Evolutionary conservation across 1,140 invertebrate species (phyloP).

Genomic region (Popillia japonica): DNA sequence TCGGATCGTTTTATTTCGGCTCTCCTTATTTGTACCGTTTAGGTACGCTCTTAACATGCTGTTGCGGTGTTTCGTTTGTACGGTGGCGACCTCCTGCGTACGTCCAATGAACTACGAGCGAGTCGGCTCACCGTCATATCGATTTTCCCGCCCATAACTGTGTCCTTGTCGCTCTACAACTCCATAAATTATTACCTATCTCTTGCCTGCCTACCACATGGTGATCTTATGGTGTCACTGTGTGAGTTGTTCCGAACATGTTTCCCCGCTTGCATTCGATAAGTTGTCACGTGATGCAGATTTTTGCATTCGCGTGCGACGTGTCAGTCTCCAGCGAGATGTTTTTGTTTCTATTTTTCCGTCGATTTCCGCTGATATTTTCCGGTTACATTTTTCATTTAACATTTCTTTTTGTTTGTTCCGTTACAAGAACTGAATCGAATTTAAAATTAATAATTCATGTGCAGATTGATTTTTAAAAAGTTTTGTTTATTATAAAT

Average conservation of each 20-base stretch:
- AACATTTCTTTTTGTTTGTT: neutral
- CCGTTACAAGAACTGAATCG: neutral
- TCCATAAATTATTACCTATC: slow-evolving; percentile 55
- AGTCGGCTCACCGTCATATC: slow-evolving; percentile 43
- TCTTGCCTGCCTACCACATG: slow-evolving; percentile 2
- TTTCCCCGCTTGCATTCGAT: neutral
- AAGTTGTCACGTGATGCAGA: neutral
- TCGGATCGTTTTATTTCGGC: slow-evolving; percentile 38
- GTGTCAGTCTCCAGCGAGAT: neutral
- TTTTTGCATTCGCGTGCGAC: neutral
- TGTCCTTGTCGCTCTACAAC: slow-evolving; percentile 54
- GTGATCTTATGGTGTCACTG: neutral
- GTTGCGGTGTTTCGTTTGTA: slow-evolving; percentile 27
- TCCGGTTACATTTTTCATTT: neutral
- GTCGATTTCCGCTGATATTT: neutral
- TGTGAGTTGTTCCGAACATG: neutral
- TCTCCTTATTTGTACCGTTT: slow-evolving; percentile 9
- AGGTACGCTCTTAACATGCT: slow-evolving; percentile 34
- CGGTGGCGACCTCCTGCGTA: slow-evolving; percentile 37
- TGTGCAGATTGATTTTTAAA: no score
- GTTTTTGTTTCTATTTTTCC: slow-evolving; percentile 7
- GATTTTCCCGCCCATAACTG: slow-evolving; percentile 53
- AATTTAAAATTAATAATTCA: neutral
- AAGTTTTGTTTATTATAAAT: no score
- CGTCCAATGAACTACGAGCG: neutral